phyloP scores from a whole-genome alignment of 2,797 vertebrate species.

The Dallia pectoralis region DNA sequence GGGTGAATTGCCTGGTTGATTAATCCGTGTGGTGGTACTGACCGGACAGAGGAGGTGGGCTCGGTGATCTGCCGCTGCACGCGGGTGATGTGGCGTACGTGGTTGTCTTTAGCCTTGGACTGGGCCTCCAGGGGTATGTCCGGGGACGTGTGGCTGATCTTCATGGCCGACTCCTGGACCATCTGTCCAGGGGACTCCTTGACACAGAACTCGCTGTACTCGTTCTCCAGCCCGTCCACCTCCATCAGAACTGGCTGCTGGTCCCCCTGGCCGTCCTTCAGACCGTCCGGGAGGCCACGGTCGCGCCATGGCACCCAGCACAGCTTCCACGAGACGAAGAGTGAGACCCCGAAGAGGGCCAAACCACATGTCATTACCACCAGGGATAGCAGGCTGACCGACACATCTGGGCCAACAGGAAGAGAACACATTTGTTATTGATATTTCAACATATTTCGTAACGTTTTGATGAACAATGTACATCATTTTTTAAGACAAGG shows the following conservation, averaged over 20 bases:
- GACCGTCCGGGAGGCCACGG: slow-evolving; percentile 80
- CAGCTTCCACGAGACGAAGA: slow-evolving; percentile 98
- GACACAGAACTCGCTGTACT: slow-evolving; percentile 87
- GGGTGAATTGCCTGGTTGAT: background rate
- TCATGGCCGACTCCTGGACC: slow-evolving; percentile 86
- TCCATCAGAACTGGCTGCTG: slow-evolving; percentile 84
- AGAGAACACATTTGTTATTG: background rate
- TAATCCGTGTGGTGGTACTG: slow-evolving; percentile 26
- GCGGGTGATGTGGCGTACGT: slow-evolving; percentile 75
- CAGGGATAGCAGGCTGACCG: slow-evolving; percentile 91
- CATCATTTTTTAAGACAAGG: background rate
- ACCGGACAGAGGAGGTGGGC: slow-evolving; percentile 91
- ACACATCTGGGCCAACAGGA: slow-evolving; percentile 79
- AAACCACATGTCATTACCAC: slow-evolving; percentile 96
- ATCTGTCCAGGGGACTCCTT: slow-evolving; percentile 73
- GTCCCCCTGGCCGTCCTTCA: slow-evolving; percentile 86
- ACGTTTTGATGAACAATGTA: background rate
- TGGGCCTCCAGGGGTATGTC: slow-evolving; percentile 90
- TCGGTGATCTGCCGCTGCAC: slow-evolving; percentile 94
- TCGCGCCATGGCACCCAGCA: slow-evolving; percentile 96
- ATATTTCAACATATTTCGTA: background rate
- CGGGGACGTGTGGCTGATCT: slow-evolving; percentile 97
- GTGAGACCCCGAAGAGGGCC: slow-evolving; percentile 92
- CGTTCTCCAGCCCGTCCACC: slow-evolving; percentile 79
- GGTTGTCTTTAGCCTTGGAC: slow-evolving; percentile 81